Evolutionary conservation across 2,113 vertebrate species (phyloP).

Genomic region (Cariama cristata): DNA sequence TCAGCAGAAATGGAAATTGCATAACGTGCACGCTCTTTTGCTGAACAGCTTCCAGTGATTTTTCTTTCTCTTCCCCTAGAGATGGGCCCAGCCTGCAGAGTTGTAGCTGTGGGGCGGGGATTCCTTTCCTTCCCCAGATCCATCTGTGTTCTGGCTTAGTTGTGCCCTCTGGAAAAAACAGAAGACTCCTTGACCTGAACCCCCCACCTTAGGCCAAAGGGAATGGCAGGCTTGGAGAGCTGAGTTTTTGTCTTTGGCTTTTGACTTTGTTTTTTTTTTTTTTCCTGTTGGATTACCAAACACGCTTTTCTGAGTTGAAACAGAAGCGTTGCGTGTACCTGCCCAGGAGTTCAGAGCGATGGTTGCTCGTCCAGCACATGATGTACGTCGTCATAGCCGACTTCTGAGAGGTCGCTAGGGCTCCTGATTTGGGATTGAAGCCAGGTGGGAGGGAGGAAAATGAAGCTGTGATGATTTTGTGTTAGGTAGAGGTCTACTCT

Average conservation of each 20-base stretch:
- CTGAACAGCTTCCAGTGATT: neutral
- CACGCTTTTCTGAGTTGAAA: neutral
- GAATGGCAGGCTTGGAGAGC: neutral
- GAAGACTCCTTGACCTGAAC: neutral
- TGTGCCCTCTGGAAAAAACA: accelerated
- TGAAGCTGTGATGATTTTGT: neutral
- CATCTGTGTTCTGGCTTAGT: neutral
- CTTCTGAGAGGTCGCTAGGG: neutral
- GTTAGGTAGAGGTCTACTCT: neutral
- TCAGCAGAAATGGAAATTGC: conserved; percentile 1
- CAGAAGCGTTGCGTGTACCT: accelerated
- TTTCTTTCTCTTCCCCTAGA: neutral
- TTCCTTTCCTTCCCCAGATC: neutral
- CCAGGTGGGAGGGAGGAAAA: neutral
- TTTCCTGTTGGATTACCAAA: neutral
- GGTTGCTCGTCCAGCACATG: neutral
- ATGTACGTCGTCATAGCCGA: accelerated
- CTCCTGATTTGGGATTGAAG: neutral
- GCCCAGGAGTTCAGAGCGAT: neutral
- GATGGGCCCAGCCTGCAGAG: neutral
- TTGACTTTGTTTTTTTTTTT: neutral
- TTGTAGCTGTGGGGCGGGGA: neutral
- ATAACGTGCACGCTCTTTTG: neutral
- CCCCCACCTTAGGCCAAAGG: neutral
- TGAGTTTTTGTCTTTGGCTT: neutral